Base-by-base conservation (phyloP, 2,797 vertebrate genomes). In the Aplochiton taeniatus region DNA sequence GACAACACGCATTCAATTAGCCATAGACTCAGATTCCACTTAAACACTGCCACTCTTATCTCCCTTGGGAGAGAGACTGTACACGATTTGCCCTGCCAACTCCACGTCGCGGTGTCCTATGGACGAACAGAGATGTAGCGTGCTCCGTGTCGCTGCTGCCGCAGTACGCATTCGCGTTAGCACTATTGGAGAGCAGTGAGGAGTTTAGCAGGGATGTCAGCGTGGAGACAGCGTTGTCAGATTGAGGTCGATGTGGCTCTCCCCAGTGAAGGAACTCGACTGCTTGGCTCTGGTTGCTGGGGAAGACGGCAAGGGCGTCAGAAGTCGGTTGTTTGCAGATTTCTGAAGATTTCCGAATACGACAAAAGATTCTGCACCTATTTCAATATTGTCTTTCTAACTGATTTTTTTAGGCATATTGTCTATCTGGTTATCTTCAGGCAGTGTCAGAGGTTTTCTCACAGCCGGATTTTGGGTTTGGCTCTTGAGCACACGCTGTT, bases 1-100 rank as follows among this genome's bases (percentile, higher is more conserved):
- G 73, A 75, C 84, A 80, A 84, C 78, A 72, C 66, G 41, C 68
- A 80, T 85, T 85, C 67, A 88, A 79, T 88, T 85, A 86, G 81
- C 83, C 66, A 79, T 80, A 73, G 75, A 65, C 66, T 79, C 83
- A 77, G 84, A 80, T 89, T 89, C 87, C 77, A 84, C 75, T 85
- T 83, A 81, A 88, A 78, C 69, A 83, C 80, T 79, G 66, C 63
- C 76, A 77, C 1, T 45, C 11, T 4, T 73, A 58, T 46, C 63
- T 79, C 82, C 74, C 73, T 58, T 64, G 78, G 74, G 81, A 81
- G 81, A 81, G 65, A 76, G 61, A n/a, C 69, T 63, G 68, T 83
- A 69, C 75, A 74, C 89, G 82, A 88, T 90, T 83, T 81, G 83
- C 80, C 59, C 75, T 56, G 57, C 58, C 75, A 76, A 73, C 79